These are phyloP conservation scores for Xenops minutus DNA, from an alignment of 2,797 vertebrate genomes.

Conservation along the genomic window DNA sequence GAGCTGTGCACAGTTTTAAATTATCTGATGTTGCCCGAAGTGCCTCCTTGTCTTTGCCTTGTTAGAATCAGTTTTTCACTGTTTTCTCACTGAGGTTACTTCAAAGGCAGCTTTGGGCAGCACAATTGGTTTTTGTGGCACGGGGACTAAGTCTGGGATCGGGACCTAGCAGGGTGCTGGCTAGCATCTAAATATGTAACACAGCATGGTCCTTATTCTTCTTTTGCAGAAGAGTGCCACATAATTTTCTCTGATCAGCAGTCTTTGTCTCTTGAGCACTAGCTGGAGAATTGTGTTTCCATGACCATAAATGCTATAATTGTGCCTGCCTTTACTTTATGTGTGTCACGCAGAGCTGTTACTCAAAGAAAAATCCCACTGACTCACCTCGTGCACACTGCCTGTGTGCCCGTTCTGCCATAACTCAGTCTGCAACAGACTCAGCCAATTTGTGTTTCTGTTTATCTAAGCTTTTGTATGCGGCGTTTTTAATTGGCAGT, in stretches of 20 bases:
- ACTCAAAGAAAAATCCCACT: background rate
- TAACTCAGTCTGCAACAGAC: background rate
- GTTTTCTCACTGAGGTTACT: background rate
- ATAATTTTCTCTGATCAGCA: background rate
- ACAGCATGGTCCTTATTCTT: background rate
- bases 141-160: background rate
- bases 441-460: background rate
- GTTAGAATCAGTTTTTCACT: background rate
- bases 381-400: background rate
- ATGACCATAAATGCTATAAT: background rate
- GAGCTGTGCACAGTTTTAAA: background rate
- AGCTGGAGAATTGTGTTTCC: constrained; percentile 13
- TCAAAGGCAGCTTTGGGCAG: constrained; percentile 9
- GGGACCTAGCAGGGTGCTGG: background rate
- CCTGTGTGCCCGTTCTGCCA: background rate
- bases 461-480: background rate
- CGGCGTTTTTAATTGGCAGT: background rate
- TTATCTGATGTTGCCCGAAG: constrained; percentile 15
- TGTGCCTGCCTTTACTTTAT: background rate
- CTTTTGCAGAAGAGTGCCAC: background rate
- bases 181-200: background rate
- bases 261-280: background rate
- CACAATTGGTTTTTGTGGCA: background rate
- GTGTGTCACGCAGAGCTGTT: background rate
- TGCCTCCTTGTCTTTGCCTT: constrained; percentile 32